Base-by-base conservation (phyloP, 2,113 vertebrate species). In the Otis tarda region DNA sequence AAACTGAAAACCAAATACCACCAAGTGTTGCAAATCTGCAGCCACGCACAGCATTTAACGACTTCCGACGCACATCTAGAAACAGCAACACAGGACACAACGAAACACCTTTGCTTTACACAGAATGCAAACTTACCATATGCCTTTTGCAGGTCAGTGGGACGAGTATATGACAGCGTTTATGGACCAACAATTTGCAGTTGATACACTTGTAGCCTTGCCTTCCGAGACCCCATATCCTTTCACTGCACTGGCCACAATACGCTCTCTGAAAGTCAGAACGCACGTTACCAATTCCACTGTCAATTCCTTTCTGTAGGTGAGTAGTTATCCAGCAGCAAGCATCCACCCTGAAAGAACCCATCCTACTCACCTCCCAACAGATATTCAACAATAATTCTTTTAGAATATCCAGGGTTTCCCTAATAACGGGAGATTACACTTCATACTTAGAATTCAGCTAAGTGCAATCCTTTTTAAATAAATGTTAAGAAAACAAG, bases 171-270 rank as follows among this genome's bases (percentile, higher is more conserved):
- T 99, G 99, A 98, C 99, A 99, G 96, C 99, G 99, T 97, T 99
- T 99, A 99, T 99, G 99, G 98, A 99, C 99, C 98, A 99, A 98
- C 90, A 99, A 97, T 96, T 98, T 99, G 99, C 99, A 99, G 98
- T 98, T 98, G 99, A 99, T 98, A 98, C 99, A 99, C 98, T 99
- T 99, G 99, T 99, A 99, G 98, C 99, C 99, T 98, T 99, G 99
- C 98, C 97, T 97, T 86, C 98, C 98, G 92, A 99, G 99, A 92
- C 99, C 98, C 99, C 99, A 99, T 99, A 99, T 99, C 99, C 99
- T 99, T 97, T 99, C 99, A 77, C 98, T 98, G 98, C 99, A 99
- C 98, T 99, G 99, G 98, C 99, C 99, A 95, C 99, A 99, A 97
- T 98, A 98, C 5, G 99, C 99, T 98, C 98, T 99, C 99, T 99